Conservation (phyloP, 2,797 vertebrate species). For the Ptychadena robeensis region DNA sequence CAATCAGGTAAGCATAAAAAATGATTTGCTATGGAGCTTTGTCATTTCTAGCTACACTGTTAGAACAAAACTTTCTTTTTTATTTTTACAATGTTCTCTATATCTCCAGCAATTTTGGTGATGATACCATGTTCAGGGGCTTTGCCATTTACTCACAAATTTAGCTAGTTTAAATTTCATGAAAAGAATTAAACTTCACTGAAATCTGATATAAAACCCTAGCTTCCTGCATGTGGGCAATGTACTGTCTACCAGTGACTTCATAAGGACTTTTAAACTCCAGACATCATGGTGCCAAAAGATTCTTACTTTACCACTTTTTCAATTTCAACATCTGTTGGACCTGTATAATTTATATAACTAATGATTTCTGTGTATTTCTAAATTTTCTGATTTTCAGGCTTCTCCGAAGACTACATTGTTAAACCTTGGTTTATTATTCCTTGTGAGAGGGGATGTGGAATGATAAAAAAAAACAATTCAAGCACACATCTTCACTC, state of each 20-base stretch:
- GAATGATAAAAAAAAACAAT: constrained; percentile 4
- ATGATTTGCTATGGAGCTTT: no score
- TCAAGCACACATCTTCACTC: neutral
- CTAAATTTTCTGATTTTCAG: neutral
- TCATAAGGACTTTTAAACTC: neutral
- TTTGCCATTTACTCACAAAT: no score
- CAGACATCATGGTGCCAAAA: neutral
- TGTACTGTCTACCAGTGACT: neutral
- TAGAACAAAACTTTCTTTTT: no score
- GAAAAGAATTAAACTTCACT: no score
- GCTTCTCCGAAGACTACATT: neutral
- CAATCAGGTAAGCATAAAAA: no score
- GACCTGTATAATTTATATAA: neutral
- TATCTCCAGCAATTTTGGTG: no score
- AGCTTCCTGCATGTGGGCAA: no score
- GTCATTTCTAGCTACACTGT: no score
- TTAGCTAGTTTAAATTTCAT: no score
- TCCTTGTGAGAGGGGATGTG: neutral
- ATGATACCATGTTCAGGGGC: no score
- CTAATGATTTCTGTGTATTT: neutral
- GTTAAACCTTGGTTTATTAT: neutral
- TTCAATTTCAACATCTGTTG: neutral
- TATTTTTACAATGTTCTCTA: no score
- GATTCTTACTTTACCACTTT: neutral
- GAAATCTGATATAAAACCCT: no score